Percentiles rank a stretch among this genome's conserved stretches.
These are phyloP conservation scores for Lepidurus arcticus DNA, from an alignment of 1,140 invertebrate genomes.

Conservation along the genomic window DNA sequence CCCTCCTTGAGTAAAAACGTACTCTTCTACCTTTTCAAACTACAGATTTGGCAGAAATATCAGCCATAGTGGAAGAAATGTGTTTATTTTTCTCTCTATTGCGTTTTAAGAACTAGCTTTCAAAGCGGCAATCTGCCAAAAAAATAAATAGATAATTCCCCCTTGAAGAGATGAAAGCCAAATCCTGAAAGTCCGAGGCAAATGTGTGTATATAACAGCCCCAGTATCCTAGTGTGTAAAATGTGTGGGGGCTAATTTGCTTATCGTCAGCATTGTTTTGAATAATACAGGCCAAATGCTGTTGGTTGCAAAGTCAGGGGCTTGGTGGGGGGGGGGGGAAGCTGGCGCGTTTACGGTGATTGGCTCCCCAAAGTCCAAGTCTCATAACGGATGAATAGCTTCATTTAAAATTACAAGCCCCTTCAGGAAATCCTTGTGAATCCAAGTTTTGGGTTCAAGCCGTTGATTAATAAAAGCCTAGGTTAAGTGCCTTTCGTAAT, in stretches of 20 bases:
- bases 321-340: not conserved
- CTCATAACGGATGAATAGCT: conserved; percentile 21
- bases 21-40: no score
- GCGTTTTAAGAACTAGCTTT: no score
- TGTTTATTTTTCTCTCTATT: no score
- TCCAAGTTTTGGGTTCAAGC: conserved; percentile 5
- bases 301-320: conserved; percentile 11
- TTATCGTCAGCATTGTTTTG: conserved; percentile 19
- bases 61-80: no score
- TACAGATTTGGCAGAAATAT: no score
- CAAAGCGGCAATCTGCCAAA: no score
- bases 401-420: conserved; percentile 18
- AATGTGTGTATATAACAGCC: not conserved
- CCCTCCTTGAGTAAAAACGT: no score
- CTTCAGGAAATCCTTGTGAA: conserved; percentile 14
- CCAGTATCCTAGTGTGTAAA: not conserved
- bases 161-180: no score
- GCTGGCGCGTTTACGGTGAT: conserved; percentile 18
- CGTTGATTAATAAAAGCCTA: conserved; percentile 19
- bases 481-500: conserved; percentile 21
- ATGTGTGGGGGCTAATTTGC: not conserved
- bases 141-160: no score
- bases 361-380: conserved; percentile 17
- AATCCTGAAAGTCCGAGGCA: not conserved
- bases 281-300: conserved; percentile 20